Percentiles rank a stretch among this genome's conserved stretches.
phyloP scores from a whole-genome alignment of 2,797 vertebrate genomes.

The Meriones psammophilus region DNA sequence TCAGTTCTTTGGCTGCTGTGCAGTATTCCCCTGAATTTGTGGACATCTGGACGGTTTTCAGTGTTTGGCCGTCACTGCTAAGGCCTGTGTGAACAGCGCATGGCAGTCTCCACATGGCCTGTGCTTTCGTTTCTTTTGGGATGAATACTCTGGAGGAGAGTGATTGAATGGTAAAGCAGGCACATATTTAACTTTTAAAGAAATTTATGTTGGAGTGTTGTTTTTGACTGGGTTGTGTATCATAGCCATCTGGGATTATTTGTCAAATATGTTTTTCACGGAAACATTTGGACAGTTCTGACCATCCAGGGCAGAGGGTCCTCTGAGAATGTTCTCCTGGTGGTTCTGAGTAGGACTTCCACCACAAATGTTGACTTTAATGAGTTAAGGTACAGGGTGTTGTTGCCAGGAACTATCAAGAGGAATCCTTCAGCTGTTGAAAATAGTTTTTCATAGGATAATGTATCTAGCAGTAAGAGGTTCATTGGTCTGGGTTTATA shows the following conservation, averaged over 20 bases:
- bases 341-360: neutral
- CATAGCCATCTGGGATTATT: neutral
- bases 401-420: neutral
- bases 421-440: neutral
- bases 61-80: neutral
- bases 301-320: neutral
- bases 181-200: conserved; percentile 9
- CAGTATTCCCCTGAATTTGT: neutral
- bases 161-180: neutral
- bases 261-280: neutral
- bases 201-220: neutral
- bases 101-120: neutral
- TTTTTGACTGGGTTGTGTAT: neutral
- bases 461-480: neutral
- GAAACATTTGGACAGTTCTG: neutral
- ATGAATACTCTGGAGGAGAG: neutral
- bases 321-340: neutral
- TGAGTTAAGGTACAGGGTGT: neutral
- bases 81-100: neutral
- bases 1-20: neutral
- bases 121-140: neutral
- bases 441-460: conserved; percentile 17
- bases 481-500: neutral
- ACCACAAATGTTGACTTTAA: conserved; percentile 31
- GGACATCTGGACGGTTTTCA: neutral